These are phyloP conservation scores for Chlorops oryzae DNA, from an alignment of 1,140 invertebrate genomes.

Conservation along the genomic window DNA sequence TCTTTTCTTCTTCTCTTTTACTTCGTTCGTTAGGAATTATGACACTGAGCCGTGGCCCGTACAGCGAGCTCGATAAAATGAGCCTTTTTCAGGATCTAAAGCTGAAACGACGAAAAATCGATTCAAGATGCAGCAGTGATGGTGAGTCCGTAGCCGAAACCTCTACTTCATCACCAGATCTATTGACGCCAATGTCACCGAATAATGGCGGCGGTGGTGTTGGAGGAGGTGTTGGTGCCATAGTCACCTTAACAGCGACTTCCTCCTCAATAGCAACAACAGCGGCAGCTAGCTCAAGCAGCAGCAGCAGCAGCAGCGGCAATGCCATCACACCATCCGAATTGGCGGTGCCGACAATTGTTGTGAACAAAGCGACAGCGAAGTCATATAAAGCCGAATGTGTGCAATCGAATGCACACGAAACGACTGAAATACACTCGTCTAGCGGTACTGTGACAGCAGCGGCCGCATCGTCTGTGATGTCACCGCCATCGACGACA, in stretches of 20 bases:
- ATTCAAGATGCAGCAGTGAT: slow-evolving; percentile 91
- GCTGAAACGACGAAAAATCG: slow-evolving; percentile 93
- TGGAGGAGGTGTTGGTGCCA: slow-evolving; percentile 42
- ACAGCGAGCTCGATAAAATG: slow-evolving; percentile 92
- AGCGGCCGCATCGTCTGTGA: slow-evolving; percentile 33
- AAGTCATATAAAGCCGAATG: slow-evolving; percentile 33
- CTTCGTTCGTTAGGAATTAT: slow-evolving; percentile 90
- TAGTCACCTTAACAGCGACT: slow-evolving; percentile 21
- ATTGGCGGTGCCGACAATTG: slow-evolving; percentile 16
- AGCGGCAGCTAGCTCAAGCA: slow-evolving; percentile 21
- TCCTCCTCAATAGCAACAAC: slow-evolving; percentile 17
- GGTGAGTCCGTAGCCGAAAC: slow-evolving; percentile 88
- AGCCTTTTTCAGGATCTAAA: slow-evolving; percentile 98
- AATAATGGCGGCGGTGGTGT: slow-evolving; percentile 50
- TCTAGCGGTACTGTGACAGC: slow-evolving; percentile 33
- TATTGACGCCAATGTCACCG: slow-evolving; percentile 68
- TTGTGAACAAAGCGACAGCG: slow-evolving; percentile 9
- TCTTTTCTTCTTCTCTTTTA: slow-evolving; percentile 1
- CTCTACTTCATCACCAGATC: slow-evolving; percentile 79
- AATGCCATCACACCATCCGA: slow-evolving; percentile 23
- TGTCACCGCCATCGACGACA: slow-evolving; percentile 47
- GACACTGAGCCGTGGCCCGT: slow-evolving; percentile 90
- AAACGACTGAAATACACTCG: slow-evolving; percentile 42
- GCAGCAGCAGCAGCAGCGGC: slow-evolving; percentile 26
- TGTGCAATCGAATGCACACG: slow-evolving; percentile 27